A percentile compares a stretch with the other conserved stretches of the same genome.
These are phyloP conservation scores for Astur gentilis DNA, from an alignment of 2,113 vertebrate genomes.

Conservation along the genomic window DNA sequence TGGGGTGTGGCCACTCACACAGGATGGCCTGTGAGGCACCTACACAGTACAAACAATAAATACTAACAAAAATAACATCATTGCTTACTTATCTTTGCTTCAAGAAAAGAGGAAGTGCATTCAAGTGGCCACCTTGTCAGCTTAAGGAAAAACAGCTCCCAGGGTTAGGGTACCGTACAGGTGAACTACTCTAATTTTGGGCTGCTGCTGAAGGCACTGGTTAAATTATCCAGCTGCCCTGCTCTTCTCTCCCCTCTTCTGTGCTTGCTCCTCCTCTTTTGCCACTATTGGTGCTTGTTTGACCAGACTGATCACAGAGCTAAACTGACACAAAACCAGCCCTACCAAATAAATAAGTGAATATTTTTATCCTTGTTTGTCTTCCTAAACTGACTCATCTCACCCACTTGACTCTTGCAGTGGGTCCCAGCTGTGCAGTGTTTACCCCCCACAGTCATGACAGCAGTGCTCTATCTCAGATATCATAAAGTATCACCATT, in stretches of 20 bases:
- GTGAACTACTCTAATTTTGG: neutral
- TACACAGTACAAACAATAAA: neutral
- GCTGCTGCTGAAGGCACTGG: neutral
- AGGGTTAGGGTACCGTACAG: accelerated
- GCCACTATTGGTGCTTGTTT: neutral
- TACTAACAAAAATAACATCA: neutral
- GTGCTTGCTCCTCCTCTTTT: neutral
- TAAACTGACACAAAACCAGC: neutral
- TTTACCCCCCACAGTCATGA: neutral
- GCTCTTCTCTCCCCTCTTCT: neutral
- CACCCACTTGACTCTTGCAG: neutral
- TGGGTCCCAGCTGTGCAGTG: neutral
- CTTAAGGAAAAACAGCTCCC: neutral
- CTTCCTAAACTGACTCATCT: neutral
- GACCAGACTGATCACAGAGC: neutral
- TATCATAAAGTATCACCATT: neutral
- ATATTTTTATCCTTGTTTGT: neutral
- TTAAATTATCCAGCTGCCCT: neutral
- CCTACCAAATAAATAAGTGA: neutral
- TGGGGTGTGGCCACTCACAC: neutral
- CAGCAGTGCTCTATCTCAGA: neutral
- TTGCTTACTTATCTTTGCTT: neutral
- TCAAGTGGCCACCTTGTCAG: neutral
- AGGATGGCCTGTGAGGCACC: neutral
- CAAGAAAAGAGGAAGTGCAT: neutral